These are phyloP conservation scores for Creontiades dilutus DNA, from an alignment of 2,888 invertebrate genomes.

Conservation along the genomic window DNA sequence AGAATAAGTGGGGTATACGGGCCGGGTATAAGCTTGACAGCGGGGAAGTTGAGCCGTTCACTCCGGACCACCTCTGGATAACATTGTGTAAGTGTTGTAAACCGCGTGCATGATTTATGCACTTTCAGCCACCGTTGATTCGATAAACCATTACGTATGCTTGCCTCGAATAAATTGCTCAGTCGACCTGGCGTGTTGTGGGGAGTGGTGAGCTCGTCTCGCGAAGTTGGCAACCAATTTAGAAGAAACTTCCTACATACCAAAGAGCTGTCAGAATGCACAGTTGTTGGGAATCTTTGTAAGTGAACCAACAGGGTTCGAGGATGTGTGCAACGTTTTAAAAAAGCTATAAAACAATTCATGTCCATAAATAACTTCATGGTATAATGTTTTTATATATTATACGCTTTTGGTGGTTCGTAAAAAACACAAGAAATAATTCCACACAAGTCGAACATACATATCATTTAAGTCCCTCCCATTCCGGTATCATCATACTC, in stretches of 20 bases:
- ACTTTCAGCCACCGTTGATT: neutral
- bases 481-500: too few species aligned
- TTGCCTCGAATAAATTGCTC: conserved; percentile 17
- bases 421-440: too few species aligned
- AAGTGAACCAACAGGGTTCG: too few species aligned
- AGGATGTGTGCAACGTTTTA: too few species aligned
- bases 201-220: neutral
- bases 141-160: conserved; percentile 11
- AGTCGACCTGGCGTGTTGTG: neutral
- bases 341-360: too few species aligned
- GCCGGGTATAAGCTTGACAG: neutral
- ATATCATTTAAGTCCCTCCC: too few species aligned
- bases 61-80: neutral
- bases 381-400: too few species aligned
- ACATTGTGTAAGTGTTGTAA: neutral
- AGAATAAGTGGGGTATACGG: neutral
- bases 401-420: too few species aligned
- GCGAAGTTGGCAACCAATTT: conserved; percentile 24
- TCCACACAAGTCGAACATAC: too few species aligned
- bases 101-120: neutral
- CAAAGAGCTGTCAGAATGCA: too few species aligned
- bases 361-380: too few species aligned
- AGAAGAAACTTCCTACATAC: neutral
- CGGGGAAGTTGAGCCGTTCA: neutral
- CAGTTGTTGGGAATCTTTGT: too few species aligned